Percentiles rank a stretch among this genome's conserved stretches.
phyloP scores from a whole-genome alignment of 2,113 vertebrate species.

The Dasyurus viverrinus region DNA sequence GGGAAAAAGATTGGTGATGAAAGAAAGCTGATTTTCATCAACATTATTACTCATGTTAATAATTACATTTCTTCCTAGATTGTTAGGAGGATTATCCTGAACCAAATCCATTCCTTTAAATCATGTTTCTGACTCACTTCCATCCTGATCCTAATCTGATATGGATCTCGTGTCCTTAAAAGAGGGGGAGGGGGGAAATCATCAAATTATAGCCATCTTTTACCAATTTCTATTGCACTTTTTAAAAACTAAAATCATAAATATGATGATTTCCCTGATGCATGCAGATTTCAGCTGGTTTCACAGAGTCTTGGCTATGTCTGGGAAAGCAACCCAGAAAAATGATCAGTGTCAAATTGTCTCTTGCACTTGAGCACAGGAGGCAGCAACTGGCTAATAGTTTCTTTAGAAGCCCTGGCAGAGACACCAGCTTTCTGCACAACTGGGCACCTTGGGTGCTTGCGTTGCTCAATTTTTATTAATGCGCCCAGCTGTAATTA shows the following conservation, averaged over 20 bases:
- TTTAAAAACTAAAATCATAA: conserved; percentile 51
- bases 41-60: conserved; percentile 1
- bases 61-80: conserved; percentile 2
- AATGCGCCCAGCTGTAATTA: conserved; percentile 73
- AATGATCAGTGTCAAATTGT: conserved; percentile 74
- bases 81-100: conserved; percentile 8
- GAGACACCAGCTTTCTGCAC: conserved; percentile 67
- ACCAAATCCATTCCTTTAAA: conserved; percentile 17
- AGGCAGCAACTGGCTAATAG: conserved; percentile 70
- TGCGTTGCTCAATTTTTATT: neutral
- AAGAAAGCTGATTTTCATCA: conserved; percentile 24
- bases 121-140: conserved; percentile 7
- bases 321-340: conserved; percentile 64
- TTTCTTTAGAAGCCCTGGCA: conserved; percentile 74
- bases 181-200: conserved; percentile 24
- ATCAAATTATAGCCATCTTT: conserved; percentile 40
- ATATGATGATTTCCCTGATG: conserved; percentile 49
- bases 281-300: conserved; percentile 65
- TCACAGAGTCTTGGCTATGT: neutral
- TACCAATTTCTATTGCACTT: conserved; percentile 44
- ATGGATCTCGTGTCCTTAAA: neutral
- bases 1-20: neutral
- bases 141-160: neutral
- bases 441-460: conserved; percentile 16
- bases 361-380: conserved; percentile 69